Base-by-base conservation (phyloP, 1,140 invertebrate species). In the Ganaspis sp. region DNA sequence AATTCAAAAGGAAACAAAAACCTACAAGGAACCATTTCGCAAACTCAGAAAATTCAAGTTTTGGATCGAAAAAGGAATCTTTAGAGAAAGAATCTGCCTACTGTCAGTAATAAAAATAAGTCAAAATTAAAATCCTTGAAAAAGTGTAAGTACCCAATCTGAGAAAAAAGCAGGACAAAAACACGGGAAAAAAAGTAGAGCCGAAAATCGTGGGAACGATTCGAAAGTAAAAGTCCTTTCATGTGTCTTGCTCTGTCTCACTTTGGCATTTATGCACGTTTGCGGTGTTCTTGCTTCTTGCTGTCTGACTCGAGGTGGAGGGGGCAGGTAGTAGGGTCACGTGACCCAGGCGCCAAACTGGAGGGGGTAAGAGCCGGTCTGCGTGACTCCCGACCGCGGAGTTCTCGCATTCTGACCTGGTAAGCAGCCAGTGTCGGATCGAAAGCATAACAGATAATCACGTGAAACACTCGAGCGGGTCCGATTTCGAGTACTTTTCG, bases 361-460 rank as follows among this genome's bases (percentile, higher is more conserved):
- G 49, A 34, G 37, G 70, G 73, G 34, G 64, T 45, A 64, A 78
- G 64, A 53, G 72, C 26, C 64, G 45, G 26, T 17, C 38, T 53
- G 58, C 75, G 37, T 26, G 69, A 74, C 45, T 29, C 37, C 34
- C 77, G 72, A 77, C 54, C 71, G 23, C 70, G 17, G 73, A 70
- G 78, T 81, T 84, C 81, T 29, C 26, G 87, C 87, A 90, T 90
- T 91, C 88, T 88, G 89, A 90, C 87, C 89, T 90, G 89, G 88
- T 88, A 90, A 88, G 88, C 85, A 84, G 83, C 86, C 88, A 88
- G 89, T 85, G 89, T 90, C 88, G 85, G 89, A 81, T 89, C 85
- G 87, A 87, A 79, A 81, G 40, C 17, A 23, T 15, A 58, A 19
- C 34, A n/a, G 69, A 70, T 15, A 42, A 15, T 37, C 42, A 34